A percentile compares a stretch with the other conserved stretches of the same genome.
phyloP scores from a whole-genome alignment of 2,888 invertebrate genomes.

The Autographa gamma region DNA sequence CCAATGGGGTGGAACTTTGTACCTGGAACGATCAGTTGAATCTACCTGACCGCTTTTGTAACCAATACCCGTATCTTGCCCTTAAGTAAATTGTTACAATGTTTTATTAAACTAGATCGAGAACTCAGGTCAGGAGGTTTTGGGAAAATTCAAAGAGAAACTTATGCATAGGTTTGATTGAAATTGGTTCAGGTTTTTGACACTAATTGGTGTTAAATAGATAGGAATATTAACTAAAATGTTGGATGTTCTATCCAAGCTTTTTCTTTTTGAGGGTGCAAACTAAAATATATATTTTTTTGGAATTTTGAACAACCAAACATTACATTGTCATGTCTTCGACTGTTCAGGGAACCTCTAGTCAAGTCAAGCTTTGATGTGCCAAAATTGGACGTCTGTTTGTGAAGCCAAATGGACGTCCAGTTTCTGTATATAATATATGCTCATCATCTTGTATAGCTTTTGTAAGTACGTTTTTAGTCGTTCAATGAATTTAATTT shows the following conservation, averaged over 20 bases:
- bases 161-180: neutral
- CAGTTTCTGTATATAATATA: slow-evolving; percentile 36
- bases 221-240: no score
- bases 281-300: no score
- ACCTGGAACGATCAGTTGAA: slow-evolving; percentile 20
- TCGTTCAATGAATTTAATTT: no score
- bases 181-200: neutral
- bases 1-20: slow-evolving; percentile 44
- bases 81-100: slow-evolving; percentile 26
- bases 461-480: slow-evolving; percentile 7
- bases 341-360: slow-evolving; percentile 13
- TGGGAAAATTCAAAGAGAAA: neutral
- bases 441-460: slow-evolving; percentile 24
- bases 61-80: slow-evolving; percentile 18
- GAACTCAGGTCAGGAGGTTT: neutral
- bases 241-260: no score
- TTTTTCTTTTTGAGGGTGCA: no score
- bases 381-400: no score
- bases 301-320: no score
- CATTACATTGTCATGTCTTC: no score
- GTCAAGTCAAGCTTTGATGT: slow-evolving; percentile 27
- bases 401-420: slow-evolving; percentile 38
- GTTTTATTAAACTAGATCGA: slow-evolving; percentile 23
- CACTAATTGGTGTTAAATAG: no score
- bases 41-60: slow-evolving; percentile 30